Evolutionary conservation across 2,797 vertebrate genomes (phyloP).

Genomic region (Takifugu rubripes): DNA sequence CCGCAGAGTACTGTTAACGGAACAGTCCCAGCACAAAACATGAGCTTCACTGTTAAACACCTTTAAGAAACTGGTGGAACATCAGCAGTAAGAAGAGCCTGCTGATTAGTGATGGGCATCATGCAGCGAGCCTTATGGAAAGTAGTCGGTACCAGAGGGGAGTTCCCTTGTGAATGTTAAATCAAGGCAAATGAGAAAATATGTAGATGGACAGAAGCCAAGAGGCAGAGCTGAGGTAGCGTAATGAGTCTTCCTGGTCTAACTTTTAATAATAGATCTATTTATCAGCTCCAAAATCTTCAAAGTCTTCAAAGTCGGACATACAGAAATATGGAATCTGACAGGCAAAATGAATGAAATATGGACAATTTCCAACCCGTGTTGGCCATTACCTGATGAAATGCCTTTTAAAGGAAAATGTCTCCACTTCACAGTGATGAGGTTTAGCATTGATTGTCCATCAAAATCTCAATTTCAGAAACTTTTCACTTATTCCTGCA

Average conservation of each 20-base stretch:
- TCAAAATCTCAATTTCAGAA: neutral
- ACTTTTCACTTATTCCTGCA: neutral
- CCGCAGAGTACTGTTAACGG: neutral
- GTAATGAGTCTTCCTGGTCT: slow-evolving; percentile 28
- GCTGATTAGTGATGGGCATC: slow-evolving; percentile 36
- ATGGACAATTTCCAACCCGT: neutral
- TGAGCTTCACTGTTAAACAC: neutral
- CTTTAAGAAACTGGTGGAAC: neutral
- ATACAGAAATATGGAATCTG: slow-evolving; percentile 2
- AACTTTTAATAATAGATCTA: slow-evolving; percentile 18
- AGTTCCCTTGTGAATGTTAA: slow-evolving; percentile 24
- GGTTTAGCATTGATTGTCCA: neutral
- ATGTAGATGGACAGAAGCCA: slow-evolving; percentile 21
- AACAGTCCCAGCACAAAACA: too few relatives aligned
- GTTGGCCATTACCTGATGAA: too few relatives aligned
- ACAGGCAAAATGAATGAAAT: slow-evolving; percentile 4
- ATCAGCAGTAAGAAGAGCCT: slow-evolving; percentile 3
- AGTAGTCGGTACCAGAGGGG: slow-evolving; percentile 19
- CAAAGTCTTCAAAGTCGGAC: slow-evolving; percentile 12
- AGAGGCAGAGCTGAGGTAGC: slow-evolving; percentile 20
- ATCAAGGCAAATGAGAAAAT: slow-evolving; percentile 20
- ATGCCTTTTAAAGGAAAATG: too few relatives aligned
- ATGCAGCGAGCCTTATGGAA: slow-evolving; percentile 14
- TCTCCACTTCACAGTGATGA: neutral
- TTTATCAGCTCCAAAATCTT: slow-evolving; percentile 24